phyloP scores from a whole-genome alignment of 2,888 invertebrate genomes.

The Branchipolynoe longqiensis region DNA sequence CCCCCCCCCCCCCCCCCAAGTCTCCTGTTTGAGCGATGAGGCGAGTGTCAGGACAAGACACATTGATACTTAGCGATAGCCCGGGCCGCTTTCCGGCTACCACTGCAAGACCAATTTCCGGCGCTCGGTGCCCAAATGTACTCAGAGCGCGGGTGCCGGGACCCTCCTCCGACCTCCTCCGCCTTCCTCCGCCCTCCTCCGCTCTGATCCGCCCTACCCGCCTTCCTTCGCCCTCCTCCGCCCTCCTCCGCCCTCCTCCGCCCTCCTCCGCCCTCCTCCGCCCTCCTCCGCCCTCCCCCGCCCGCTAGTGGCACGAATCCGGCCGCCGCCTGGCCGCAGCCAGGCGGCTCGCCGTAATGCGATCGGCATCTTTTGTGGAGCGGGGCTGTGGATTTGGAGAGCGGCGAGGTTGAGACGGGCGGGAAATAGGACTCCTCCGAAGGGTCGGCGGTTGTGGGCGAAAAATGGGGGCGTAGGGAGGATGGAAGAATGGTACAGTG shows the following conservation, averaged over 20 bases:
- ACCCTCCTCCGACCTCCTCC: not conserved
- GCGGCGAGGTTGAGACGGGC: not conserved
- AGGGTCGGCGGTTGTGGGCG: too few species aligned
- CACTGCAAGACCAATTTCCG: slow-evolving; percentile 41
- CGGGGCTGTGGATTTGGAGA: not conserved
- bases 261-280: not conserved
- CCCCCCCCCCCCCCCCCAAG: too few species aligned
- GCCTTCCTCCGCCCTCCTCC: too few species aligned
- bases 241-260: not conserved
- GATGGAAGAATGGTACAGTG: too few species aligned
- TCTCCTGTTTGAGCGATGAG: slow-evolving; percentile 42
- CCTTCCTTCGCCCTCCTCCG: not conserved
- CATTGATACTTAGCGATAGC: slow-evolving; percentile 41
- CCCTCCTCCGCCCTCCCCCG: not conserved
- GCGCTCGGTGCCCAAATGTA: slow-evolving; percentile 1
- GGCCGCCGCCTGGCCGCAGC: not conserved
- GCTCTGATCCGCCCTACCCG: not conserved
- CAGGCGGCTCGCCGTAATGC: not conserved
- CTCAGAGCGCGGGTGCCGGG: slow-evolving; percentile 17
- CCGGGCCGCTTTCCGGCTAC: slow-evolving; percentile 18
- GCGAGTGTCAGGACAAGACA: slow-evolving; percentile 29
- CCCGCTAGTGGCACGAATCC: too few species aligned
- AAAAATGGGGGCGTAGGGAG: too few species aligned
- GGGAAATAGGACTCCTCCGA: not conserved
- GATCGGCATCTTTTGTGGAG: slow-evolving; percentile 45